Evolutionary conservation across 2,888 invertebrate species (phyloP).

Genomic region (Acanthosepion pharaonis): DNA sequence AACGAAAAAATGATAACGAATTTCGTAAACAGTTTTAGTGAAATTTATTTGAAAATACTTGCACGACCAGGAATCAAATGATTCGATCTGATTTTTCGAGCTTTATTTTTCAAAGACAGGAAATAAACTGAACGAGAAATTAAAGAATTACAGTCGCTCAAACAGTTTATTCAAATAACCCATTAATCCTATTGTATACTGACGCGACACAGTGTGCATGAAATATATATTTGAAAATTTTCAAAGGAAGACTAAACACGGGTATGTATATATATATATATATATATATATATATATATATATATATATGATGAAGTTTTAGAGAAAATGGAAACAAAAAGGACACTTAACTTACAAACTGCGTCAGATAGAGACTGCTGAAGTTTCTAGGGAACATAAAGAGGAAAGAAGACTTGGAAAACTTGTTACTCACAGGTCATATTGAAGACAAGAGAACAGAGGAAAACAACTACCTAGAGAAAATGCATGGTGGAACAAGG

Average conservation of each 20-base stretch:
- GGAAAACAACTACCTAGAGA: no score
- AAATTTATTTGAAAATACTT: slow-evolving; percentile 20
- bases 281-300: not conserved
- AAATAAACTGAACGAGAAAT: not conserved
- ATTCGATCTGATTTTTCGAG: not conserved
- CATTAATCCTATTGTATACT: not conserved
- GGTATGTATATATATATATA: not conserved
- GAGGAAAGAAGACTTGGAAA: no score
- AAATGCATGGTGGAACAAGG: no score
- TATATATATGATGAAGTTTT: no score
- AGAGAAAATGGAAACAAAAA: no score
- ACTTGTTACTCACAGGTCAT: no score
- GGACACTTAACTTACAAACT: no score
- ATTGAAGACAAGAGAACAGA: no score
- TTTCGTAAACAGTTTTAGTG: not conserved
- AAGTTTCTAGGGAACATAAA: no score
- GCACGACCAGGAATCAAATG: not conserved
- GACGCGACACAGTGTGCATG: not conserved
- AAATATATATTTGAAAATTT: not conserved
- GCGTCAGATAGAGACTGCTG: no score
- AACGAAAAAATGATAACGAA: slow-evolving; percentile 33
- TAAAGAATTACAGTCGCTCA: not conserved
- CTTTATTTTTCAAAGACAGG: not conserved
- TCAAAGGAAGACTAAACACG: not conserved
- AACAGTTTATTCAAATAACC: not conserved